A percentile compares a stretch with the other conserved stretches of the same genome.
phyloP scores from a whole-genome alignment of 2,113 vertebrate genomes.

The Psittacus erithacus region DNA sequence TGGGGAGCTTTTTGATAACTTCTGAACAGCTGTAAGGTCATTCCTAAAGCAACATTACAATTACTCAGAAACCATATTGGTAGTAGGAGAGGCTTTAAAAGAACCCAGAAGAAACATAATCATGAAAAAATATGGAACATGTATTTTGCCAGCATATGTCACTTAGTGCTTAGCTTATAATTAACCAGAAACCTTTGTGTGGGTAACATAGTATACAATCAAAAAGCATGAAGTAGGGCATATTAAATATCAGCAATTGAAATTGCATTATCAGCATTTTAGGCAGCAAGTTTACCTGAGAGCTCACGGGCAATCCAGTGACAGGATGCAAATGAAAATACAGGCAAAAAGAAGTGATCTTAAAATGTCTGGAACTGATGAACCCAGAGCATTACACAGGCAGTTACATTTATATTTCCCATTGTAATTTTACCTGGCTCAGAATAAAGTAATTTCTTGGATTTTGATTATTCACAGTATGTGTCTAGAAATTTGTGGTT shows the following conservation, averaged over 20 bases:
- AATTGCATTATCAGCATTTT: background rate
- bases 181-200: background rate
- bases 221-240: background rate
- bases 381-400: background rate
- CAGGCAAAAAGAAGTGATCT: background rate
- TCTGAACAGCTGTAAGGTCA: background rate
- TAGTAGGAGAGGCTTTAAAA: background rate
- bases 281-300: background rate
- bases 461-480: constrained; percentile 24
- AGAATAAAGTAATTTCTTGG: background rate
- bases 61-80: background rate
- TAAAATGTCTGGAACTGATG: background rate
- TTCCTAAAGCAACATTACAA: background rate
- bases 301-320: background rate
- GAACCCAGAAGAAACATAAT: background rate
- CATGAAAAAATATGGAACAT: background rate
- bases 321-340: background rate
- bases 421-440: background rate
- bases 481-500: background rate
- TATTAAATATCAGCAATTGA: background rate
- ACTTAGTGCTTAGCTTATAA: background rate
- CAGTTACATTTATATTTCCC: background rate
- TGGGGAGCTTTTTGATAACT: background rate
- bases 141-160: background rate
- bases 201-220: background rate